These are phyloP conservation scores for Agrotis ipsilon DNA, from an alignment of 2,888 invertebrate genomes.

Conservation along the genomic window DNA sequence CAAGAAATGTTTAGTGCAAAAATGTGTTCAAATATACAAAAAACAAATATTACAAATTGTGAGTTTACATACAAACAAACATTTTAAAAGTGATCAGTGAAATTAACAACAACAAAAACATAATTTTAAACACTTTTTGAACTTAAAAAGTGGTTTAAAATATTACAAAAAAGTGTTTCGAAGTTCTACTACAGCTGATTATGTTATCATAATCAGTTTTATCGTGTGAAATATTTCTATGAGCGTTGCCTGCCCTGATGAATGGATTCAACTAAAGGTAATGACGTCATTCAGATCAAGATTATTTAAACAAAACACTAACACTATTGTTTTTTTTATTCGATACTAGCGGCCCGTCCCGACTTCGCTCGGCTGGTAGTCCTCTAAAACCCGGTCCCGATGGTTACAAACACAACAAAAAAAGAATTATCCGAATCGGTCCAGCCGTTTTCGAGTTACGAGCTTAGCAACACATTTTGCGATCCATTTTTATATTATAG, in stretches of 20 bases:
- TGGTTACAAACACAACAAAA: no score
- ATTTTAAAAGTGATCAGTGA: background rate
- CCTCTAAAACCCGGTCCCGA: no score
- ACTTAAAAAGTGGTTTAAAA: constrained; percentile 30
- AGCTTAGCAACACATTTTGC: no score
- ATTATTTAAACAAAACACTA: background rate
- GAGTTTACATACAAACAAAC: background rate
- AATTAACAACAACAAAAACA: no score
- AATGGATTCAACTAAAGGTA: constrained; percentile 58
- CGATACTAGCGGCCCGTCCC: no score
- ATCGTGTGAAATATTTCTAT: background rate
- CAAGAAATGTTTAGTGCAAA: background rate
- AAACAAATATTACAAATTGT: background rate
- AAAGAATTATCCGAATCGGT: no score
- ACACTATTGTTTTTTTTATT: no score
- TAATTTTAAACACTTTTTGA: constrained; percentile 29
- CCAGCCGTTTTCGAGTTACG: no score
- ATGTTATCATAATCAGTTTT: constrained; percentile 23
- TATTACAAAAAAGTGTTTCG: constrained; percentile 8
- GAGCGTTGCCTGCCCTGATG: constrained; percentile 15
- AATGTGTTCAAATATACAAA: constrained; percentile 1
- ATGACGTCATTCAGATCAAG: background rate
- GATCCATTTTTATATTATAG: no score
- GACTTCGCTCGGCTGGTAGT: no score
- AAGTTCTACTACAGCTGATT: constrained; percentile 18